Conservation (phyloP, 2,797 vertebrate species). For the Acanthornis magna region DNA sequence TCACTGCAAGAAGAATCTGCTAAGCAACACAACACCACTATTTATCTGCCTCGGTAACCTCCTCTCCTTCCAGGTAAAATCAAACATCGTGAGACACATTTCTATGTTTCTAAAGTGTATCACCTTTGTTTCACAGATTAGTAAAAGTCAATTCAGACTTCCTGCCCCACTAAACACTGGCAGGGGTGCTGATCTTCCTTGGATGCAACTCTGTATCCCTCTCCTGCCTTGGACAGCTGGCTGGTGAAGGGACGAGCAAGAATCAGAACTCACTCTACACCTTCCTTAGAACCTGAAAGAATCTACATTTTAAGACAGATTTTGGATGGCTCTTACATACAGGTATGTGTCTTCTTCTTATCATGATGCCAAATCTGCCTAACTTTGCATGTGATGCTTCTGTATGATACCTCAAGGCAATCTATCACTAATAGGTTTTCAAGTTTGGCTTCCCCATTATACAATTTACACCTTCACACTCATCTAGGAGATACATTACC, state of each 20-base stretch:
- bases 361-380: background rate
- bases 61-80: background rate
- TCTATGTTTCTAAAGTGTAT: background rate
- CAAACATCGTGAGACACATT: background rate
- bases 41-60: background rate
- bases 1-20: background rate
- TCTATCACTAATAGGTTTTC: background rate
- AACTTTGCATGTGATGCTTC: background rate
- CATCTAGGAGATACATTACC: background rate
- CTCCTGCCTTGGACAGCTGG: background rate
- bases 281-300: background rate
- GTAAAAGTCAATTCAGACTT: background rate
- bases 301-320: background rate
- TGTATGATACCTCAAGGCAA: background rate
- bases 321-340: background rate
- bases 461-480: background rate
- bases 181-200: background rate
- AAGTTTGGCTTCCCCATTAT: background rate
- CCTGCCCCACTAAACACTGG: background rate
- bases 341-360: rapidly evolving
- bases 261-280: background rate
- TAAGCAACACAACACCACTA: background rate
- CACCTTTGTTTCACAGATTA: background rate
- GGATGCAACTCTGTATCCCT: background rate
- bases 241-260: background rate